These are phyloP conservation scores for Onychorhynchus coronatus DNA, from an alignment of 2,113 vertebrate species.

Conservation along the genomic window DNA sequence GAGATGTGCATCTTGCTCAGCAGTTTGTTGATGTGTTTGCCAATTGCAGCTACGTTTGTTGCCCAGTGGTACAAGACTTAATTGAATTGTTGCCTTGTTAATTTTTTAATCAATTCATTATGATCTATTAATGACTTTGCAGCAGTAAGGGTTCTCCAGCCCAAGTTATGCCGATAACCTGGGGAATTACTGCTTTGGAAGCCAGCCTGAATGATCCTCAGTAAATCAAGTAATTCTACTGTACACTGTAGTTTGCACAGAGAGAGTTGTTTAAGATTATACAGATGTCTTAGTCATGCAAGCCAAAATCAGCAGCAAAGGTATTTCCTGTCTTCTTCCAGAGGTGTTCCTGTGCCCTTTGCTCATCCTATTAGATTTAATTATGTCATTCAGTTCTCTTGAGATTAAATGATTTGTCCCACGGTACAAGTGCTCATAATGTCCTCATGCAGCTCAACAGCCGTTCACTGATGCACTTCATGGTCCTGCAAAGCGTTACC, in stretches of 20 bases:
- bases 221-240: not conserved
- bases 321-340: slow-evolving; percentile 21
- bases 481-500: not conserved
- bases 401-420: not conserved
- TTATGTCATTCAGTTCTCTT: not conserved
- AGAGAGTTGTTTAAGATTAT: not conserved
- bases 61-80: not conserved
- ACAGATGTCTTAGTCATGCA: not conserved
- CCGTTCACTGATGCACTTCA: not conserved
- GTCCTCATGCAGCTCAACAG: not conserved
- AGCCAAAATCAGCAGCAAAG: slow-evolving; percentile 17
- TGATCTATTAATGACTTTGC: slow-evolving; percentile 17
- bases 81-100: slow-evolving; percentile 16
- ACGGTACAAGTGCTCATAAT: not conserved
- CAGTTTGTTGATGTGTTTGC: not conserved
- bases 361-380: not conserved
- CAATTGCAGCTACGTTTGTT: not conserved
- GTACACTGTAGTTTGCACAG: not conserved
- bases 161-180: not conserved
- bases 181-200: not conserved
- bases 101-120: slow-evolving; percentile 30
- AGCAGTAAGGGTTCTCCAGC: slow-evolving; percentile 5
- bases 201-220: not conserved
- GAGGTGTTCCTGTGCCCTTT: not conserved
- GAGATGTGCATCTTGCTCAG: not conserved